Evolutionary conservation across 2,888 invertebrate genomes (phyloP).

Genomic region (Laothoe populi): DNA sequence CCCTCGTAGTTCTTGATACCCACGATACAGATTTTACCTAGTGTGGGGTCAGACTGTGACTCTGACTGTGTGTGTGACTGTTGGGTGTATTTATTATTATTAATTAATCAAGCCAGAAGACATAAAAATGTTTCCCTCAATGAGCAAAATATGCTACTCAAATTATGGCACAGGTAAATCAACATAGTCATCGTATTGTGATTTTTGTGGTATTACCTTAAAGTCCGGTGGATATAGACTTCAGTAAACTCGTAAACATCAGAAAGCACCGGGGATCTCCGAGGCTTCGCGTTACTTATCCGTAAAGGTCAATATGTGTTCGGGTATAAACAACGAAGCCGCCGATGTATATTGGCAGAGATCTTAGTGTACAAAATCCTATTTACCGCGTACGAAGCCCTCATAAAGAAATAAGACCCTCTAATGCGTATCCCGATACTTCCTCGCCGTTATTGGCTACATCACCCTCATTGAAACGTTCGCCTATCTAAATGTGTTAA

Average conservation of each 20-base stretch:
- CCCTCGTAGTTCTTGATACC: too few species aligned
- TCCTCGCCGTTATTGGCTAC: too few species aligned
- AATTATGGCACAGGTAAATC: not conserved
- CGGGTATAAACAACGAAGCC: slow-evolving; percentile 4
- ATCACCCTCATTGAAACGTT: too few species aligned
- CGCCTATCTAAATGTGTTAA: too few species aligned
- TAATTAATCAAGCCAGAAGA: not conserved
- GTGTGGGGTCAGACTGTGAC: too few species aligned
- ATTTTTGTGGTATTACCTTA: not conserved
- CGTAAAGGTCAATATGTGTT: slow-evolving; percentile 15
- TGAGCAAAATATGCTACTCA: not conserved
- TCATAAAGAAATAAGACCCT: slow-evolving; percentile 5
- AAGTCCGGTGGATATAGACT: not conserved
- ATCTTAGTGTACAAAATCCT: too few species aligned
- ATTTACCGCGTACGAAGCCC: slow-evolving; percentile 2
- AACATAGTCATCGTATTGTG: not conserved
- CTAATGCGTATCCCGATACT: slow-evolving; percentile 7
- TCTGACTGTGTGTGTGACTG: too few species aligned
- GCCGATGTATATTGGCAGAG: not conserved
- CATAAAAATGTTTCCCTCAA: not conserved
- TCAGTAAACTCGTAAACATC: not conserved
- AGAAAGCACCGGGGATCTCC: not conserved
- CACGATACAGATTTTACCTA: too few species aligned
- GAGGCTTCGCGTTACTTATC: slow-evolving; percentile 9
- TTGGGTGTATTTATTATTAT: too few species aligned